A percentile compares a stretch with the other conserved stretches of the same genome.
Evolutionary conservation across 2,888 invertebrate genomes (phyloP).

Genomic region (Eutolmus rufibarbis): DNA sequence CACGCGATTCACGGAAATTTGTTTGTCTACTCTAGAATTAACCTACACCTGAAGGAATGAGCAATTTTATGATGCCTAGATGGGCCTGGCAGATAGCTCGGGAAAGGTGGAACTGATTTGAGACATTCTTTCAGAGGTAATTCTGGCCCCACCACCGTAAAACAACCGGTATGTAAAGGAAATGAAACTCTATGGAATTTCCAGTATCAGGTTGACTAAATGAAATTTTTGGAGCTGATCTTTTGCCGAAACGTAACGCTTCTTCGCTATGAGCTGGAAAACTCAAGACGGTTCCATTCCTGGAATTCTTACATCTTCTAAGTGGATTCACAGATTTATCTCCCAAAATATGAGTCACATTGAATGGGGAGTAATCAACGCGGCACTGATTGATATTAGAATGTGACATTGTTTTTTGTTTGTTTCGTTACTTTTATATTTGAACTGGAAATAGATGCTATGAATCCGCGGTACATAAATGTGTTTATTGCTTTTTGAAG

Average conservation of each 20-base stretch:
- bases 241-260: background rate
- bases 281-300: background rate
- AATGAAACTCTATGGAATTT: background rate
- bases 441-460: no score
- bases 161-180: background rate
- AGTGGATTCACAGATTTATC: background rate
- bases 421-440: no score
- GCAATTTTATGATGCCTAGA: slow-evolving; percentile 21
- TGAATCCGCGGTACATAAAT: no score
- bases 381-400: background rate
- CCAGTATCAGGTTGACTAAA: background rate
- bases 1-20: slow-evolving; percentile 20
- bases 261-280: background rate
- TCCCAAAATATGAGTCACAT: background rate
- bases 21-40: background rate
- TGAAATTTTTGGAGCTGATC: background rate
- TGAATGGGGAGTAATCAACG: background rate
- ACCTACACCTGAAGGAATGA: background rate
- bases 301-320: background rate
- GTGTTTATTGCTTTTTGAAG: no score
- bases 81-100: background rate
- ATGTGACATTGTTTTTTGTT: no score
- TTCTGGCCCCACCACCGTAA: background rate
- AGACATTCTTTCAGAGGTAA: background rate
- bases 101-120: background rate